Evolutionary conservation across 2,797 vertebrate species (phyloP).

Genomic region (Sebastes minor): DNA sequence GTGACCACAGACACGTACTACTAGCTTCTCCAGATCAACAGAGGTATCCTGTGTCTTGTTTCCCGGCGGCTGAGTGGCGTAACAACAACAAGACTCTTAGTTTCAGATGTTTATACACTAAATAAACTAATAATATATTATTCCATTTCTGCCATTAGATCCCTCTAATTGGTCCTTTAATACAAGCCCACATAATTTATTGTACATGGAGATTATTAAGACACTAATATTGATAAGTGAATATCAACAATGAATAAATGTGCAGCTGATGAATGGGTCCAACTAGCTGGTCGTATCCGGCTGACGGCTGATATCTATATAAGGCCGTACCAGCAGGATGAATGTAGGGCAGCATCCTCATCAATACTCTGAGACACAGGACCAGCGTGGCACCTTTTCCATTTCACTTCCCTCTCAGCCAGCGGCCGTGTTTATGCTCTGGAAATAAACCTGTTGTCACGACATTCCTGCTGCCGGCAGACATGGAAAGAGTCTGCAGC

Average conservation of each 20-base stretch:
- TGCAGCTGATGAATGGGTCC: neutral
- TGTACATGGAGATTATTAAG: too few species aligned
- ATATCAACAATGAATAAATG: neutral
- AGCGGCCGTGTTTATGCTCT: conserved; percentile 56
- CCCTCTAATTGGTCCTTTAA: too few species aligned
- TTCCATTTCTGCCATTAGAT: too few species aligned
- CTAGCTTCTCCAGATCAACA: too few species aligned
- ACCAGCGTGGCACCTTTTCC: conserved; percentile 51
- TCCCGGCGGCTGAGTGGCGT: too few species aligned
- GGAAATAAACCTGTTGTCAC: conserved; percentile 53
- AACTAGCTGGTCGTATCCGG: too few species aligned
- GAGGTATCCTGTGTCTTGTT: too few species aligned
- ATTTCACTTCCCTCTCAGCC: conserved; percentile 48
- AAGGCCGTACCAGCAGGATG: conserved; percentile 10
- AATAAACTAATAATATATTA: too few species aligned
- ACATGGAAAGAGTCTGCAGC: conserved; percentile 56
- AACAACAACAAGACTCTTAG: too few species aligned
- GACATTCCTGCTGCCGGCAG: conserved; percentile 30
- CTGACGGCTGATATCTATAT: conserved; percentile 17
- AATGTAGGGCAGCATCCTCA: neutral
- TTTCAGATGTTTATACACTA: too few species aligned
- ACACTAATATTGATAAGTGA: neutral
- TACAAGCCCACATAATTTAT: fast-evolving
- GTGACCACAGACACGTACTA: too few species aligned
- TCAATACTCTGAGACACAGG: conserved; percentile 64